These are phyloP conservation scores for Eurytoma californica DNA, from an alignment of 2,888 invertebrate genomes.

Conservation along the genomic window DNA sequence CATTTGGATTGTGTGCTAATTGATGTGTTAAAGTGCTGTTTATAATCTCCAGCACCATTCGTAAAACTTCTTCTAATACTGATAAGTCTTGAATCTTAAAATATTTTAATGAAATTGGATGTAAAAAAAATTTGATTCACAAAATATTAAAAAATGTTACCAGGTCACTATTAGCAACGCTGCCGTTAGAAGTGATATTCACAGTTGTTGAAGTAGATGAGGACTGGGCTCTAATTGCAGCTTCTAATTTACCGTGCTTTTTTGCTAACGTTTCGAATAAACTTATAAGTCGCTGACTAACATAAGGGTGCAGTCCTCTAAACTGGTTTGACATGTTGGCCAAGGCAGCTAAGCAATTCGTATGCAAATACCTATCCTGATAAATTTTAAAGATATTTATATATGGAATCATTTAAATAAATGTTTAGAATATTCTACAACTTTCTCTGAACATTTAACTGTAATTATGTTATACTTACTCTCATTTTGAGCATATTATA, in stretches of 20 bases:
- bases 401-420: slow-evolving; percentile 19
- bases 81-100: slow-evolving; percentile 89
- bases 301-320: slow-evolving; percentile 94
- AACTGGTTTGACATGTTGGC: slow-evolving; percentile 99
- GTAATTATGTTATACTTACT: slow-evolving; percentile 73
- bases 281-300: slow-evolving; percentile 94
- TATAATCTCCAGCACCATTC: slow-evolving; percentile 97
- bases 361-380: slow-evolving; percentile 96
- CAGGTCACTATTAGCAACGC: slow-evolving; percentile 65
- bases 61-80: slow-evolving; percentile 95
- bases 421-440: background rate
- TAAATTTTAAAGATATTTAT: slow-evolving; percentile 46
- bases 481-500: slow-evolving; percentile 97
- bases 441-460: background rate
- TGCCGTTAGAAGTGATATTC: slow-evolving; percentile 64
- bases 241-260: slow-evolving; percentile 84
- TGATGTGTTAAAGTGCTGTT: slow-evolving; percentile 95
- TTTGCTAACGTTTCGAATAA: slow-evolving; percentile 94
- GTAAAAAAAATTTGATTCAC: background rate
- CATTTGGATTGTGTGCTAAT: slow-evolving; percentile 90
- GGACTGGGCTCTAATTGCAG: slow-evolving; percentile 67
- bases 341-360: slow-evolving; percentile 97
- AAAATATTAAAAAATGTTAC: slow-evolving; percentile 59
- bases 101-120: background rate
- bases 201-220: slow-evolving; percentile 59